These are phyloP conservation scores for Laothoe populi DNA, from an alignment of 2,888 invertebrate species.

Conservation along the genomic window DNA sequence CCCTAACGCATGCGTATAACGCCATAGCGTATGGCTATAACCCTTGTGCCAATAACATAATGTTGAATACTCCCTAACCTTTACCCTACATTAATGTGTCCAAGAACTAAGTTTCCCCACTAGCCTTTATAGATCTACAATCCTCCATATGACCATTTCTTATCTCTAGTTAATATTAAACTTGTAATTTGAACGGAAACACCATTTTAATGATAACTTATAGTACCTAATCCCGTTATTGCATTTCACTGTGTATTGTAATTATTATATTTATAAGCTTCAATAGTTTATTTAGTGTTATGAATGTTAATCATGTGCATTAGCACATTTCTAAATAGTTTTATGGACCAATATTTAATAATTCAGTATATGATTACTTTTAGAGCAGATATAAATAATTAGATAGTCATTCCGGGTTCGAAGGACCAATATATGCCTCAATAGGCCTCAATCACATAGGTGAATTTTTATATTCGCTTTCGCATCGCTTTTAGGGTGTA, in stretches of 20 bases:
- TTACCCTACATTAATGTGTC: no score
- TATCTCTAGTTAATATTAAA: background rate
- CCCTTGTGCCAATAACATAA: no score
- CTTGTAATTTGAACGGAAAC: slow-evolving; percentile 16
- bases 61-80: no score
- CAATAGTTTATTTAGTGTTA: slow-evolving; percentile 51
- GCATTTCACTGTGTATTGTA: slow-evolving; percentile 29
- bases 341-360: slow-evolving; percentile 65
- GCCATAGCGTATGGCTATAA: no score
- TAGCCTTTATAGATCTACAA: background rate
- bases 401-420: background rate
- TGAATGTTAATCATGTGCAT: slow-evolving; percentile 53
- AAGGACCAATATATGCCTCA: background rate
- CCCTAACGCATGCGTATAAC: no score
- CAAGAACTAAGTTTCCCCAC: background rate
- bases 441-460: background rate
- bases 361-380: slow-evolving; percentile 46
- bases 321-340: slow-evolving; percentile 60
- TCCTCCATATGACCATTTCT: background rate
- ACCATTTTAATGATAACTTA: slow-evolving; percentile 23
- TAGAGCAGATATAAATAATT: slow-evolving; percentile 32
- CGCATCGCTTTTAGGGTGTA: no score
- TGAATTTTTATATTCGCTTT: no score
- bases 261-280: slow-evolving; percentile 49
- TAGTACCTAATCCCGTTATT: slow-evolving; percentile 22